These are phyloP conservation scores for Melanotaenia boesemani DNA, from an alignment of 2,797 vertebrate species.

Conservation along the genomic window DNA sequence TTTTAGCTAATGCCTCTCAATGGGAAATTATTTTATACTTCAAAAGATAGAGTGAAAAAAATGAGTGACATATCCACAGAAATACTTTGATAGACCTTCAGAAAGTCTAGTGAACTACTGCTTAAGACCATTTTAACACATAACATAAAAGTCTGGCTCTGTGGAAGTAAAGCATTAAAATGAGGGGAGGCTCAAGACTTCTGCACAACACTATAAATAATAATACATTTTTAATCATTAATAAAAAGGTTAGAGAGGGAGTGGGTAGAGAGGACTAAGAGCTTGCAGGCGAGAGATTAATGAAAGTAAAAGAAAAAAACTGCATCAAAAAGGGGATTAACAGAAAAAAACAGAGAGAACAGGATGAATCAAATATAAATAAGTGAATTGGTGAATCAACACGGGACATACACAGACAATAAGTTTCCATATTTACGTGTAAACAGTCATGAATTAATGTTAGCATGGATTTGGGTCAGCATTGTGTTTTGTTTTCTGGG, in stretches of 20 bases:
- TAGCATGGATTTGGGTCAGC: conserved; percentile 50
- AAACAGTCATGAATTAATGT: conserved; percentile 42
- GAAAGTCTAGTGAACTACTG: too few species aligned
- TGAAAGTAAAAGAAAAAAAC: not conserved
- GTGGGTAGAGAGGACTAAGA: not conserved
- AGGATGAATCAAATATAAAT: conserved; percentile 13
- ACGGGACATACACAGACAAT: not conserved
- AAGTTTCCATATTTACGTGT: too few species aligned
- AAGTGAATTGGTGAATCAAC: not conserved
- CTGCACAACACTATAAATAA: not conserved
- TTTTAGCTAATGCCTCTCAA: too few species aligned
- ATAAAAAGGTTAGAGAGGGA: not conserved
- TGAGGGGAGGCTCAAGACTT: too few species aligned
- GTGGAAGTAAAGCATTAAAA: too few species aligned
- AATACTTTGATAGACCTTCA: too few species aligned
- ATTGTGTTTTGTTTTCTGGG: conserved; percentile 18
- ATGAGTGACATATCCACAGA: too few species aligned
- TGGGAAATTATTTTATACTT: too few species aligned
- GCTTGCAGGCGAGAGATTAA: not conserved
- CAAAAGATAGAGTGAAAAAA: too few species aligned
- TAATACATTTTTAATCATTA: too few species aligned
- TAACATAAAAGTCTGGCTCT: too few species aligned
- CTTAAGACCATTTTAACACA: too few species aligned
- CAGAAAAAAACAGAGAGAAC: not conserved
- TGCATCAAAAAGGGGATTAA: not conserved